These are phyloP conservation scores for Darevskia nairensis DNA, from an alignment of 2,797 vertebrate species.

Conservation along the genomic window DNA sequence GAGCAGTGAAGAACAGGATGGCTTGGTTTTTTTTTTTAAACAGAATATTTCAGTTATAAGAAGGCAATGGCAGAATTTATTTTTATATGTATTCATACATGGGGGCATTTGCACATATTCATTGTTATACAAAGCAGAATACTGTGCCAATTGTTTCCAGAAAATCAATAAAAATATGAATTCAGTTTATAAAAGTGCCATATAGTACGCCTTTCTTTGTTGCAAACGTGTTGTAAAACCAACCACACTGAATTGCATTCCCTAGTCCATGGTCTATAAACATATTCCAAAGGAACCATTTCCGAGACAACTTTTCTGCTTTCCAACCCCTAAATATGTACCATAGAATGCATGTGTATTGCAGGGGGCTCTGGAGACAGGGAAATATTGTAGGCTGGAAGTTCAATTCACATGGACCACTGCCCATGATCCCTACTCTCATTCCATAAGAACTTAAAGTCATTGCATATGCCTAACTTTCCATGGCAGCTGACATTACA, in stretches of 20 bases:
- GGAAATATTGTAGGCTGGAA: not conserved
- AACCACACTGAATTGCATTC: not conserved
- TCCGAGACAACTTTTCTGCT: not conserved
- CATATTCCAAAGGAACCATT: not conserved
- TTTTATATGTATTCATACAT: no score
- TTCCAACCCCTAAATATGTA: not conserved
- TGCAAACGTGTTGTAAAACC: conserved; percentile 19
- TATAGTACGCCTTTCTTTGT: conserved; percentile 24
- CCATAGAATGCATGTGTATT: not conserved
- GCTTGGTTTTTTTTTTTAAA: not conserved
- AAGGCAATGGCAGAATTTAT: conserved; percentile 35
- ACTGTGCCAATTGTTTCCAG: not conserved
- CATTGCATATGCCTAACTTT: not conserved
- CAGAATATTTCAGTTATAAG: conserved; percentile 26
- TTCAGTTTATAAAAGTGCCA: conserved; percentile 40
- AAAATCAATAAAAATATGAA: conserved; percentile 51
- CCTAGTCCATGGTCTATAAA: not conserved
- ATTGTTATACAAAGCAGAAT: not conserved
- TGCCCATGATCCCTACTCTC: not conserved
- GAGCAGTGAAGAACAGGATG: conserved; percentile 39
- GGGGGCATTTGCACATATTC: conserved; percentile 6
- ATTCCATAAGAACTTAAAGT: not conserved
- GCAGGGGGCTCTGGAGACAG: not conserved
- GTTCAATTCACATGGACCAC: not conserved
- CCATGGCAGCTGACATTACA: not conserved